Percentiles rank a stretch among this genome's conserved stretches.
phyloP scores from a whole-genome alignment of 2,797 vertebrate genomes.

The Xiphorhynchus erythropygius region DNA sequence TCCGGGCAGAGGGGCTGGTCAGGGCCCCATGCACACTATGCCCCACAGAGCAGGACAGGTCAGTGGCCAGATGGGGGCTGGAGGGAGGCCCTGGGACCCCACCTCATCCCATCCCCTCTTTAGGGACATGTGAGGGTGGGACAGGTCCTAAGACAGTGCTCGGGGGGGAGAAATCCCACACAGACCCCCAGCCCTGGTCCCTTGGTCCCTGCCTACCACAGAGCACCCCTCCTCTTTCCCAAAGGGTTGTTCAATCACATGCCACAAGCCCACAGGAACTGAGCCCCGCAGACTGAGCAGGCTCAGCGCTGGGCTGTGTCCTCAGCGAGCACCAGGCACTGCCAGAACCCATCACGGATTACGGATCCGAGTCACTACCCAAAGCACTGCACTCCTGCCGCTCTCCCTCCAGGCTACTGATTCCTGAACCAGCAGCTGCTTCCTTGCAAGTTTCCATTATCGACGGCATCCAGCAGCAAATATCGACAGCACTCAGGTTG shows the following conservation, averaged over 20 bases:
- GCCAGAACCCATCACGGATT: background rate
- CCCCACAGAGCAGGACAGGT: background rate
- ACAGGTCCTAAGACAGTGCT: background rate
- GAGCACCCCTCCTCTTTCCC: background rate
- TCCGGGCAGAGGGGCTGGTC: rapidly evolving
- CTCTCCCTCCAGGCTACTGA: background rate
- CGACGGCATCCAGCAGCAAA: background rate
- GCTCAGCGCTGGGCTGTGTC: too few relatives aligned
- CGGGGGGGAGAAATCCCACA: background rate
- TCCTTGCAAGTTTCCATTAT: background rate
- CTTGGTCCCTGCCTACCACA: background rate
- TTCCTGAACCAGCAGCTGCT: background rate
- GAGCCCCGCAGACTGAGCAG: rapidly evolving
- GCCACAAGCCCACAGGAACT: rapidly evolving
- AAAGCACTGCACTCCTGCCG: rapidly evolving
- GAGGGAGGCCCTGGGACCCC: background rate
- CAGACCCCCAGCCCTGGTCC: background rate
- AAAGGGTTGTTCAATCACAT: rapidly evolving
- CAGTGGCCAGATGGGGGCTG: rapidly evolving
- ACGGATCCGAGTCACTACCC: rapidly evolving
- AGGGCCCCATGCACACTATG: rapidly evolving
- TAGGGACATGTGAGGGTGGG: background rate
- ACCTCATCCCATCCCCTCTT: rapidly evolving
- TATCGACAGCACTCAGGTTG: background rate
- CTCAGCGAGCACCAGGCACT: background rate